Conservation (phyloP, 2,888 invertebrate genomes). For the Itoplectis maculator region DNA sequence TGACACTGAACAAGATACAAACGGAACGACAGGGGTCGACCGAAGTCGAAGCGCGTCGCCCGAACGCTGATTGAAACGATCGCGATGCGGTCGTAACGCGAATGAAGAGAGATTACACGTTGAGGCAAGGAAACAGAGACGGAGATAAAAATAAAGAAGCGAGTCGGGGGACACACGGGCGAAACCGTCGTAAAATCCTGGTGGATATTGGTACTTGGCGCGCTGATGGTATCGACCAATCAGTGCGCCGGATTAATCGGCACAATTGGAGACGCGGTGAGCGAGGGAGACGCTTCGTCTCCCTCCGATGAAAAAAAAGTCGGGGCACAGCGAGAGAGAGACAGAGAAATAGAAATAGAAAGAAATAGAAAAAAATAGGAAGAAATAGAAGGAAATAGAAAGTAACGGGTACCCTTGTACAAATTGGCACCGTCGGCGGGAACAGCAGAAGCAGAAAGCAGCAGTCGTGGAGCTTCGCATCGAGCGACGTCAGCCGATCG, state of each 20-base stretch:
- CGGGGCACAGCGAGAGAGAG: too few species aligned
- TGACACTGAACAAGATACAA: not conserved
- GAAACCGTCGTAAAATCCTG: conserved; percentile 34
- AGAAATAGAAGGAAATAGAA: conserved; percentile 17
- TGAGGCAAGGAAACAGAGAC: not conserved
- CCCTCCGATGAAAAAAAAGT: too few species aligned
- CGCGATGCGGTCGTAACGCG: too few species aligned
- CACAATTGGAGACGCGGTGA: conserved; percentile 49
- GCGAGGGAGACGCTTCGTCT: conserved; percentile 26
- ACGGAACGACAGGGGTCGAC: too few species aligned
- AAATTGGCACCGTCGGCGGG: conserved; percentile 60
- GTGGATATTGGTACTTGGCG: conserved; percentile 61
- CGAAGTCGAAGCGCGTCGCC: not conserved
- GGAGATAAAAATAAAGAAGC: not conserved
- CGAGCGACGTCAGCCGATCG: conserved; percentile 64
- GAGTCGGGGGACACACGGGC: conserved; percentile 21
- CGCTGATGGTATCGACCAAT: conserved; percentile 61
- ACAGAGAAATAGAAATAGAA: too few species aligned
- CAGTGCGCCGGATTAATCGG: conserved; percentile 63
- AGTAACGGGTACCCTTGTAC: conserved; percentile 34
- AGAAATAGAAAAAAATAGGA: conserved; percentile 17
- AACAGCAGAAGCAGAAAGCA: conserved; percentile 18
- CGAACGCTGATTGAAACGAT: not conserved
- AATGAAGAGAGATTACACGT: too few species aligned
- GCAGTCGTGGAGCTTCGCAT: conserved; percentile 40